Base-by-base conservation (phyloP, 2,113 vertebrate genomes). In the Pterocles gutturalis region DNA sequence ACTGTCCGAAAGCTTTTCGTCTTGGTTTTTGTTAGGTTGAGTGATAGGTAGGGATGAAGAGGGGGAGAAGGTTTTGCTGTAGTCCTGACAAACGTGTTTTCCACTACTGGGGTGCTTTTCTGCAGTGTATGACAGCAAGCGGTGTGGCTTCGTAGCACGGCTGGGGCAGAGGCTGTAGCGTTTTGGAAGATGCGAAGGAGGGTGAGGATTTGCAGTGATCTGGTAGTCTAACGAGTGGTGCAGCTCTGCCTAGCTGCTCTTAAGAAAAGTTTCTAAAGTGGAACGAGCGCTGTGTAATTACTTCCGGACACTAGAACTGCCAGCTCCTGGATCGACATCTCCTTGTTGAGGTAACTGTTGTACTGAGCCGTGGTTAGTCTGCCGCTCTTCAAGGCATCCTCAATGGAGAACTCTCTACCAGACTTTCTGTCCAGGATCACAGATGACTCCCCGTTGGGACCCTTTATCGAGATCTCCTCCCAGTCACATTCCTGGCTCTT, bases 401-500 rank as follows among this genome's bases (percentile, higher is more conserved):
- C 99, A 2, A 99, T 99, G 71, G 99, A 99, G 96, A 99, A 99
- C 97, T 99, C 99, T 85, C 98, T 98, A 9, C 99, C 99, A 0
- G 99, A 99, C 95, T 99, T 99, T 54, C 99, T 98, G 97, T 99
- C 99, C 0, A 99, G 99, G 78, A 99, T 99, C 83, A 99, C 98
- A 0, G 99, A 99, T 0, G 99, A 99, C 87, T 99, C 99, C 24
- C 99, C 99, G 0, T 79, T 98, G 25, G 99, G 99, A 43, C 99
- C 99, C 90, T 99, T 99, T 54, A 99, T 98, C 0, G 99, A 98
- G 95, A 99, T 99, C 97, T 99, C 99, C 95, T 99, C 99, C 99
- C 99, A 99, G 97, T 99, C 99, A 2, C 99, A 99, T 94, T 99
- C 99, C 94, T 99, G 99, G 83, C 98, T 99, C 93, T 99, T 98